phyloP scores from a whole-genome alignment of 2,113 vertebrate species.

The Petroica traversi region DNA sequence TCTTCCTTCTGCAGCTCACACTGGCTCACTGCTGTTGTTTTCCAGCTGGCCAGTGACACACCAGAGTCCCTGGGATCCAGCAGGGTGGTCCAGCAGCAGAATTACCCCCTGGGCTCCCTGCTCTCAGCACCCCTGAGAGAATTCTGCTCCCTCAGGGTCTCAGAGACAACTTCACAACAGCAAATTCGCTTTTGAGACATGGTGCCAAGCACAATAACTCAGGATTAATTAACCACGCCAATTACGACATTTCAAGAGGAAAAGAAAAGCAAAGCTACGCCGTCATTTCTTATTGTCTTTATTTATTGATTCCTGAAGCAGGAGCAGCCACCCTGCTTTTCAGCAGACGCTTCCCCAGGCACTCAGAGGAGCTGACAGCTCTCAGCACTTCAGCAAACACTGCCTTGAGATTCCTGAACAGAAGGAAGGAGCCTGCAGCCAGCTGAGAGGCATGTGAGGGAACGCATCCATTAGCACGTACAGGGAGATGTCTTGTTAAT shows the following conservation, averaged over 20 bases:
- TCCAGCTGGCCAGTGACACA: neutral
- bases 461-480: slow-evolving; percentile 56
- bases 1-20: neutral
- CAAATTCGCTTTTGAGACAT: neutral
- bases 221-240: neutral
- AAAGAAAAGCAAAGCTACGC: neutral
- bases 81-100: neutral
- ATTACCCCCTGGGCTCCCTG: neutral
- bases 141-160: neutral
- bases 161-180: neutral
- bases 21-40: neutral
- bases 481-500: slow-evolving; percentile 53
- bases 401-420: neutral
- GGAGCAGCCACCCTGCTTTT: neutral
- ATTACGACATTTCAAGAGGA: neutral
- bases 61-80: neutral
- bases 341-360: neutral
- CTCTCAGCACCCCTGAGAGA: neutral
- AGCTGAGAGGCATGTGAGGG: slow-evolving; percentile 59
- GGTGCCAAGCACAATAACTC: neutral
- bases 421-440: slow-evolving; percentile 45
- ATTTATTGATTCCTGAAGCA: neutral
- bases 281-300: neutral
- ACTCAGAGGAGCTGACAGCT: slow-evolving; percentile 38
- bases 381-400: slow-evolving; percentile 49